A percentile compares a stretch with the other conserved stretches of the same genome.
Conservation (phyloP, 2,888 invertebrate species). For the Aporophyla lueneburgensis region DNA sequence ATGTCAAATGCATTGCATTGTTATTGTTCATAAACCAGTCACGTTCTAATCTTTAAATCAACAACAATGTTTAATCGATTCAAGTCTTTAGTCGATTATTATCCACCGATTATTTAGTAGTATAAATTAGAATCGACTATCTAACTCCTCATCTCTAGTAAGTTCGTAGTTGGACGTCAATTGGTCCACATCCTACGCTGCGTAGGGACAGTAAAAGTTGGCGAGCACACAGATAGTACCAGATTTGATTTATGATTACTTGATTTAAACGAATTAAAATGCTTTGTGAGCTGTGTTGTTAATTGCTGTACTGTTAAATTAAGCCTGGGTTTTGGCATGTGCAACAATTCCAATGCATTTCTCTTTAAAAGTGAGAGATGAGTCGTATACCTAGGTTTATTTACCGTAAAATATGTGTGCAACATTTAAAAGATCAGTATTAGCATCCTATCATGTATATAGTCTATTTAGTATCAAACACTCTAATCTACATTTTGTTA, state of each 20-base stretch:
- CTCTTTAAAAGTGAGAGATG: slow-evolving; percentile 31
- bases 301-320: slow-evolving; percentile 51
- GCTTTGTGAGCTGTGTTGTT: slow-evolving; percentile 51
- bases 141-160: slow-evolving; percentile 65
- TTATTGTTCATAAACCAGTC: slow-evolving; percentile 26
- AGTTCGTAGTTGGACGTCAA: slow-evolving; percentile 66
- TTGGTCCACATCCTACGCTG: slow-evolving; percentile 53
- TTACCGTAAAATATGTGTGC: slow-evolving; percentile 16
- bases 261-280: slow-evolving; percentile 65
- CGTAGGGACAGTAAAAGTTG: slow-evolving; percentile 58
- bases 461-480: background rate
- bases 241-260: slow-evolving; percentile 59
- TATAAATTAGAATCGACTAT: slow-evolving; percentile 33
- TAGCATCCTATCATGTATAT: background rate
- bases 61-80: slow-evolving; percentile 24
- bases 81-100: slow-evolving; percentile 14
- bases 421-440: slow-evolving; percentile 1
- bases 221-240: slow-evolving; percentile 49
- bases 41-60: slow-evolving; percentile 34
- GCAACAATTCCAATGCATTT: slow-evolving; percentile 33
- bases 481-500: background rate
- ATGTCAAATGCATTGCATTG: slow-evolving; percentile 33
- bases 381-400: slow-evolving; percentile 24
- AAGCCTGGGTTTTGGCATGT: slow-evolving; percentile 44
- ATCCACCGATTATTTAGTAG: slow-evolving; percentile 25